Evolutionary conservation across 1,140 invertebrate genomes (phyloP).

Genomic region (Pemphigus obesinymphae): DNA sequence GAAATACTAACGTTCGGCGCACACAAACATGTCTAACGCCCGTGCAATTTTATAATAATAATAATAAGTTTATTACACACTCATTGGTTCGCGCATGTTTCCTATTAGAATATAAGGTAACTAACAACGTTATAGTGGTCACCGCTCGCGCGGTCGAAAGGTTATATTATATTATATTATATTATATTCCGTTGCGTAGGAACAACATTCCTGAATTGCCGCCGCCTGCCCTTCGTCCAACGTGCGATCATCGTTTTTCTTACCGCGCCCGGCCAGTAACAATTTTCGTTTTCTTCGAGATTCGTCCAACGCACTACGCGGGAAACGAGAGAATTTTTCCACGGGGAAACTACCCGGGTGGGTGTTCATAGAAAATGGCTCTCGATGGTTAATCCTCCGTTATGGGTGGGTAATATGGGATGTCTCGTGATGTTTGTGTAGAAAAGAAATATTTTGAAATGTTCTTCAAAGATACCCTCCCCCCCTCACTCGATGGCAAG

Average conservation of each 20-base stretch:
- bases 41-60: not conserved
- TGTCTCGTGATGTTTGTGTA: too few relatives aligned
- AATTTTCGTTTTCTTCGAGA: not conserved
- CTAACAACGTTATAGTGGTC: not conserved
- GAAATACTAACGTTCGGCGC: not conserved
- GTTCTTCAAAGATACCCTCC: too few relatives aligned
- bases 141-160: not conserved
- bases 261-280: not conserved
- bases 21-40: not conserved
- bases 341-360: not conserved
- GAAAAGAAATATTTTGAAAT: too few relatives aligned
- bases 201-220: slow-evolving; percentile 10
- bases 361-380: too few relatives aligned
- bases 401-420: too few relatives aligned
- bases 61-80: not conserved
- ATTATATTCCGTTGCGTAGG: not conserved
- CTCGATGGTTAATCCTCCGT: too few relatives aligned
- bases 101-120: not conserved
- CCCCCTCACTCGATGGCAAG: too few relatives aligned
- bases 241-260: not conserved
- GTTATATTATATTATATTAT: not conserved
- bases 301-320: not conserved
- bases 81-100: not conserved
- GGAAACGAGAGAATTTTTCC: not conserved
- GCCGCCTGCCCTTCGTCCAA: not conserved